phyloP scores from a whole-genome alignment of 2,113 vertebrate genomes.

The Hydrochoerus hydrochaeris region DNA sequence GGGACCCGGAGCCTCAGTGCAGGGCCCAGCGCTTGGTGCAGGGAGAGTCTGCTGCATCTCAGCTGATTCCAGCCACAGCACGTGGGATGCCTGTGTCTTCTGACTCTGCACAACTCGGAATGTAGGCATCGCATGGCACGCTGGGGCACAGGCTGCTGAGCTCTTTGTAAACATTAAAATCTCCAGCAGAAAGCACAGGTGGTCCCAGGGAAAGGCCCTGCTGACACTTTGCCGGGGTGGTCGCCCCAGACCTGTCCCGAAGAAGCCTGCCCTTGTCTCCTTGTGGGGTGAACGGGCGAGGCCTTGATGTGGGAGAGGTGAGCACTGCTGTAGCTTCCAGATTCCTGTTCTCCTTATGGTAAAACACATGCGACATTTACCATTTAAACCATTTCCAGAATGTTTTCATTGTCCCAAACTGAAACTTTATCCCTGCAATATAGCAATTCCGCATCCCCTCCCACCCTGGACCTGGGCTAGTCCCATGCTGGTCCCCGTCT shows the following conservation, averaged over 20 bases:
- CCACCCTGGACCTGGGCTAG: accelerated
- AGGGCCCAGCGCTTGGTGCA: neutral
- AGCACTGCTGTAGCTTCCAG: neutral
- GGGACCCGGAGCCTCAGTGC: neutral
- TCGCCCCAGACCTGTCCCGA: neutral
- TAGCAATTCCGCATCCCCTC: neutral
- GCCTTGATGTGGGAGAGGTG: neutral
- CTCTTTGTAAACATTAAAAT: neutral
- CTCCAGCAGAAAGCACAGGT: neutral
- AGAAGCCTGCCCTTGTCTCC: neutral
- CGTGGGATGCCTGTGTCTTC: neutral
- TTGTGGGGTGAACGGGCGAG: neutral
- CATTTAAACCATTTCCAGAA: neutral
- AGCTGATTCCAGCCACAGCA: neutral
- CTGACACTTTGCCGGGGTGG: neutral
- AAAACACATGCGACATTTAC: neutral
- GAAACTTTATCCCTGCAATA: neutral
- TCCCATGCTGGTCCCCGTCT: neutral
- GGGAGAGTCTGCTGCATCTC: neutral
- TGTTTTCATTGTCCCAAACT: neutral
- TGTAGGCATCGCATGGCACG: too few relatives aligned
- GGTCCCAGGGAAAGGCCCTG: neutral
- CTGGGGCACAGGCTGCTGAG: neutral
- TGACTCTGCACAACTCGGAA: neutral
- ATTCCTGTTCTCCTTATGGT: too few relatives aligned